Base-by-base conservation (phyloP, 2,113 vertebrate genomes). In the Lagopus leucura region DNA sequence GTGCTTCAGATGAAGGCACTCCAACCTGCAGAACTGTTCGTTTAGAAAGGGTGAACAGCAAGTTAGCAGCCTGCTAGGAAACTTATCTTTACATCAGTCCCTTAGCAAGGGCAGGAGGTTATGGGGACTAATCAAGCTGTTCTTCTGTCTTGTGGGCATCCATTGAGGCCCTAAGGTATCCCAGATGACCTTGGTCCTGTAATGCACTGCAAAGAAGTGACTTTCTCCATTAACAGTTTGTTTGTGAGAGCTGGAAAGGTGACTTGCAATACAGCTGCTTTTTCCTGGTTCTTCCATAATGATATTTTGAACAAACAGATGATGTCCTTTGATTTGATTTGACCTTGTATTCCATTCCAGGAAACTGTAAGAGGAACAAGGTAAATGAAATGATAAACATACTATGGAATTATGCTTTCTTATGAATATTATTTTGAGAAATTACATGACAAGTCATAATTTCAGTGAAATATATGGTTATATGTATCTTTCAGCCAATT, bases 231-330 rank as follows among this genome's bases (percentile, higher is more conserved):
- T 97, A 95, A 81, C 83, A 89, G 67, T 94, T 93, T 94, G 85
- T 90, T 95, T 89, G 52, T 91, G 82, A 84, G 89, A 95, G 88
- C 95, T 79, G 78, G 81, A 91, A 93, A 95, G 95, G 95, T 92
- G 87, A 93, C 96, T 91, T 97, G 97, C 95, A 87, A 77, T 93
- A 82, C 93, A 95, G 92, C 86, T 96, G 90, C 66, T 45, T 90
- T 96, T 93, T 95, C 92, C 89, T 92, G 45, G 55, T 88, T 94
- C 92, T 86, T 94, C 83, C 86, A 2, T 95, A 96, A 93, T 93
- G 95, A 96, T 93, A 93, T 94, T 95, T 94, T 85, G 88, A 97
- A 96, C 96, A 96, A 92, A 95, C 89, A 97, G 95, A 95, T 95
- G 89, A 94, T 95, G 82, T 95, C 94, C 95, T 97, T 95, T 96